Conservation (phyloP, 2,797 vertebrate species). For the Eidolon dupreanum region DNA sequence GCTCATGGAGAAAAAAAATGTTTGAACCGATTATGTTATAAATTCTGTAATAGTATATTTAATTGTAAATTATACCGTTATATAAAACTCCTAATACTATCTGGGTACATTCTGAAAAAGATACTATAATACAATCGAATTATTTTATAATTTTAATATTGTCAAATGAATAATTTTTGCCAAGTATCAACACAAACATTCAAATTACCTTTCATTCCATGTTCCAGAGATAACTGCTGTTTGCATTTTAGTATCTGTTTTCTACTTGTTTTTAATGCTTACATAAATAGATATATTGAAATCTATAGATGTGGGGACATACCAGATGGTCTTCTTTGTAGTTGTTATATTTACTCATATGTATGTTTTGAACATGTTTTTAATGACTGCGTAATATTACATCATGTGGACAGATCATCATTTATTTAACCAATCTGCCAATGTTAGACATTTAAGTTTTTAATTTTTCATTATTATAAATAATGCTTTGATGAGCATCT, state of each 20-base stretch:
- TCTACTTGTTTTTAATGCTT: not conserved
- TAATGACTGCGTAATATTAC: not conserved
- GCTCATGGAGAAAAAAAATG: conserved; percentile 1
- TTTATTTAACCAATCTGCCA: conserved; percentile 43
- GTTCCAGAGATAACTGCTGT: not conserved
- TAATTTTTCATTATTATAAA: conserved; percentile 48
- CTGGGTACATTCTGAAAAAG: not conserved
- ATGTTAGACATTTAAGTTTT: conserved; percentile 28
- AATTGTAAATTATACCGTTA: not conserved
- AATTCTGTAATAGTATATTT: not conserved
- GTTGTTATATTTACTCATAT: conserved; percentile 13
- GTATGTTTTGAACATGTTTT: not conserved
- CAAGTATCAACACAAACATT: not conserved
- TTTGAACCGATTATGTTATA: not conserved
- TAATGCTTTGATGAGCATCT: not conserved
- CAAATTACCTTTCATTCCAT: conserved; percentile 30
- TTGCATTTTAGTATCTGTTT: not conserved
- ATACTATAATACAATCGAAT: not conserved
- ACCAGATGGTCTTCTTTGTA: not conserved
- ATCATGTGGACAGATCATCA: not conserved
- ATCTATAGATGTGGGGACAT: not conserved
- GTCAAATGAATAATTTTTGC: not conserved
- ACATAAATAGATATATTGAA: not conserved
- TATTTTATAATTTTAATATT: conserved; percentile 12
- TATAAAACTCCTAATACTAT: conserved; percentile 22